These are phyloP conservation scores for rat (Rattus norvegicus) DNA, from an alignment of 2,113 vertebrate genomes.

Conservation along the genomic window DNA sequence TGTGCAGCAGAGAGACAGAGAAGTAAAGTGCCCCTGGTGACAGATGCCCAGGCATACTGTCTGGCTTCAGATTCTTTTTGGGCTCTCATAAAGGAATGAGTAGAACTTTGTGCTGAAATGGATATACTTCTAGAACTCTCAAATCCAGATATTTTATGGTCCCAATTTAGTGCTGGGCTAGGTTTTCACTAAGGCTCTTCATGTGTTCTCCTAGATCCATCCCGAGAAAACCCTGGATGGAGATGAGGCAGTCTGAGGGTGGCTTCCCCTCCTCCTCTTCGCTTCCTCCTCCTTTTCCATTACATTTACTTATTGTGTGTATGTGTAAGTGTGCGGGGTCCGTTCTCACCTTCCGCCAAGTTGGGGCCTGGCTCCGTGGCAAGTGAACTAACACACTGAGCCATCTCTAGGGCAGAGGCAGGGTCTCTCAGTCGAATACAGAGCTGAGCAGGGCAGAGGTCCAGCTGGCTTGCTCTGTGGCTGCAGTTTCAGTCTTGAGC, in stretches of 20 bases:
- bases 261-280: neutral
- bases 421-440: neutral
- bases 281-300: neutral
- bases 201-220: neutral
- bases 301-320: neutral
- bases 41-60: slow-evolving; percentile 7
- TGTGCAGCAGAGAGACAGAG: neutral
- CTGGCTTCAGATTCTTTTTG: neutral
- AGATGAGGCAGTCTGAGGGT: neutral
- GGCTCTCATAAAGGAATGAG: neutral
- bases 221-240: neutral
- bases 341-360: neutral
- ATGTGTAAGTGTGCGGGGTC: neutral
- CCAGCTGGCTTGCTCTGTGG: neutral
- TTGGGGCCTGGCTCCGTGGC: neutral
- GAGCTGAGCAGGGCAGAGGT: neutral
- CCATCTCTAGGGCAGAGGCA: too few relatives aligned
- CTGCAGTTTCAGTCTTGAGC: neutral
- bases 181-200: neutral
- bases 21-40: slow-evolving; percentile 30
- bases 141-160: slow-evolving; percentile 28
- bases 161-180: neutral
- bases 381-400: neutral
- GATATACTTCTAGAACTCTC: slow-evolving; percentile 29
- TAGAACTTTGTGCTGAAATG: slow-evolving; percentile 52